These are phyloP conservation scores for Gnatocerus cornutus DNA, from an alignment of 2,888 invertebrate genomes.

Conservation along the genomic window DNA sequence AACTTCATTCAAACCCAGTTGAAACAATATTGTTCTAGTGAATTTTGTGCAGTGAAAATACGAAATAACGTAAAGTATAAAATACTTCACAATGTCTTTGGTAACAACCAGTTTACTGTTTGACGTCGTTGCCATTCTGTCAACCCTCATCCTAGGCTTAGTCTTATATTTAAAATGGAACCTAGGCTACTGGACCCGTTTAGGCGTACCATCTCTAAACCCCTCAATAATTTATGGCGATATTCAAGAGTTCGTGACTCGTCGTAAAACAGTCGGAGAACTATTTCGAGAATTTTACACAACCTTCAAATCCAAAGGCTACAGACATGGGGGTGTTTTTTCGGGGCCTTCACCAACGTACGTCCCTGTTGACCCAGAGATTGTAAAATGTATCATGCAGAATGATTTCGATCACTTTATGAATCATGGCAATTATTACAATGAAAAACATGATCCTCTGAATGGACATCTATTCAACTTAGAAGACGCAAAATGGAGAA, in stretches of 20 bases:
- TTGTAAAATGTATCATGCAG: conserved; percentile 71
- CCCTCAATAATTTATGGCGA: conserved; percentile 43
- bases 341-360: conserved; percentile 32
- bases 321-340: conserved; percentile 57
- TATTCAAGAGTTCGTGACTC: background rate
- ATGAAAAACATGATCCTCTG: conserved; percentile 74
- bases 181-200: conserved; percentile 4
- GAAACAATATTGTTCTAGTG: too few species aligned
- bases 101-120: background rate
- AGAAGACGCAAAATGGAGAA: conserved; percentile 75
- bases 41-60: too few species aligned
- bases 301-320: conserved; percentile 50
- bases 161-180: background rate
- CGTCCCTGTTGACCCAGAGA: conserved; percentile 60
- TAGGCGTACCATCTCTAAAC: conserved; percentile 14
- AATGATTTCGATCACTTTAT: conserved; percentile 72
- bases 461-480: conserved; percentile 74
- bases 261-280: background rate
- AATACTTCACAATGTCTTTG: too few species aligned
- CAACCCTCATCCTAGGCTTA: background rate
- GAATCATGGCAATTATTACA: conserved; percentile 71
- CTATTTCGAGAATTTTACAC: background rate
- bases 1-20: too few species aligned
- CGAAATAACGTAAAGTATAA: too few species aligned
- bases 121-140: background rate